Evolutionary conservation across 2,888 invertebrate species (phyloP), one percentile per base, ranked within the genome.

Genomic region (Priocnemis perturbator): DNA sequence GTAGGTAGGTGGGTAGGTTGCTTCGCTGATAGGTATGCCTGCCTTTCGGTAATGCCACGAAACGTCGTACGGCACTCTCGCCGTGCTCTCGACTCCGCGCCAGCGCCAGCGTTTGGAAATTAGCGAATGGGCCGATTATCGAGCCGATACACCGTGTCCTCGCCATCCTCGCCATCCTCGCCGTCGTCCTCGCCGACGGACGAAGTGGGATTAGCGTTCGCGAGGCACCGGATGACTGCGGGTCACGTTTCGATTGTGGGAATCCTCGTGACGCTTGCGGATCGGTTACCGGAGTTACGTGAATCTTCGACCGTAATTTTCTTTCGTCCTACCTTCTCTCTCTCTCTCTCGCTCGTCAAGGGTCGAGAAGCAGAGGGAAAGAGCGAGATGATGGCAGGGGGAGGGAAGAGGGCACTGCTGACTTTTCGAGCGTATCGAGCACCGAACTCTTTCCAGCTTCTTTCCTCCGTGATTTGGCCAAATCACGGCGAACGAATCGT

Each of bases 101-200:
- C 64, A 76, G 79, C 74, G 61, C 69, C 64, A 76, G 83, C 85
- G 83, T 87, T 88, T 82, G 86, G 83, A 84, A 87, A 88, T 87
- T 87, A 88, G 84, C 84, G 85, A 86, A 80, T 83, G 76, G 81
- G 78, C 77, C 87, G 86, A 88, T 88, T 87, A 87, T 85, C 83
- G 78, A 79, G 59, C 65, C 56, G 65, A 21, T 17, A 47, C 23
- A 19, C 19, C 20, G 20, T 9, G 47, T 47, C 15, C 47, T 47
- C 47, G n/a, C 50, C 17, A 14, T 50, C 50, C 50, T 50, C 19
- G n/a, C 17, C n/a, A 19, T 50, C 19, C 50, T 50, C 19, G 37
- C 7, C 37, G 37, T 11, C 11, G 37, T 37, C 37, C 37, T 37
- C 37, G 37, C 37, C 37, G 11, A 11, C 37, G 37, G 37, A 37